phyloP scores from a whole-genome alignment of 2,888 invertebrate genomes.

The Azorinus chamasolen region DNA sequence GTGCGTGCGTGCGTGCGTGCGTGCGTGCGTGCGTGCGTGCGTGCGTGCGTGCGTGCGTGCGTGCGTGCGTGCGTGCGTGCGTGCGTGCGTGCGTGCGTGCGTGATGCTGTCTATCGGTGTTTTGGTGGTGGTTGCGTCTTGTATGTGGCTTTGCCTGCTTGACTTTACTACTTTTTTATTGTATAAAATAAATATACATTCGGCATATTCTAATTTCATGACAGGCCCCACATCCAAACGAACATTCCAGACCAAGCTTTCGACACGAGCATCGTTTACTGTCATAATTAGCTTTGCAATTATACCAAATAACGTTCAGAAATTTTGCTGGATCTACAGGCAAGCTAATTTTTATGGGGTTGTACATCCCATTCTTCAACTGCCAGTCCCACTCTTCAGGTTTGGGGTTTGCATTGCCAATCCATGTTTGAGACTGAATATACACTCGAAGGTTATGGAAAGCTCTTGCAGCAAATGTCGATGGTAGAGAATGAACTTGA shows the following conservation, averaged over 20 bases:
- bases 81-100: no score
- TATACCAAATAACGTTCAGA: constrained; percentile 50
- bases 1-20: no score
- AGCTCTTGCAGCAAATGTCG: constrained; percentile 66
- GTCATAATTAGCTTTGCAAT: constrained; percentile 58
- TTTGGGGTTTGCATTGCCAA: constrained; percentile 1
- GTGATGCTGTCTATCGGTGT: no score
- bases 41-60: no score
- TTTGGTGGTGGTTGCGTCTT: no score
- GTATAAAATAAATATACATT: no score
- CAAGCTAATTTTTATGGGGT: constrained; percentile 43
- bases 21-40: no score
- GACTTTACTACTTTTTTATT: no score
- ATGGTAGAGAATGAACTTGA: constrained; percentile 62
- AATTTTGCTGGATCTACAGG: constrained; percentile 55
- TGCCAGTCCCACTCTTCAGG: constrained; percentile 62
- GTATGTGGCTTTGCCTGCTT: no score
- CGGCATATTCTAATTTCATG: constrained; percentile 3
- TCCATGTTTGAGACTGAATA: constrained; percentile 65
- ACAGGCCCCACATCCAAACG: constrained; percentile 3
- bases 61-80: no score
- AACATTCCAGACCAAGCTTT: constrained; percentile 57
- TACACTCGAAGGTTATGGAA: constrained; percentile 63
- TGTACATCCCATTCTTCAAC: neutral
- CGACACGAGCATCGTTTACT: constrained; percentile 55